Evolutionary conservation across 2,113 vertebrate species (phyloP).

Genomic region (Colossoma macropomum): DNA sequence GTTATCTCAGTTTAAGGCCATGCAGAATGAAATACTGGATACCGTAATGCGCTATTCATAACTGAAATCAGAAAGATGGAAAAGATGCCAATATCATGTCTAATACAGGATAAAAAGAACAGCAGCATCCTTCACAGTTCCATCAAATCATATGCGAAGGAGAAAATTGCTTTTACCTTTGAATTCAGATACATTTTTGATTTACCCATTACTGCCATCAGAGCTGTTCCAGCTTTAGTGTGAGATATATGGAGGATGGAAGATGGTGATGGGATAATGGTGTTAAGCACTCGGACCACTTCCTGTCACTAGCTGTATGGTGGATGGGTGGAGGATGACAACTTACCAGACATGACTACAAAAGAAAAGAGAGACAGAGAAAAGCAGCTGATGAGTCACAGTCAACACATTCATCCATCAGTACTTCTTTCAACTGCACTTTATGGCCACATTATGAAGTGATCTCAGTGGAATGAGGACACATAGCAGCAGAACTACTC

Average conservation of each 20-base stretch:
- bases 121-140: slow-evolving; percentile 14
- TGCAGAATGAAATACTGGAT: neutral
- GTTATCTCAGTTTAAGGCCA: neutral
- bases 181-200: slow-evolving; percentile 56
- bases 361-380: slow-evolving; percentile 81
- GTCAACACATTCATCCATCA: neutral
- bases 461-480: neutral
- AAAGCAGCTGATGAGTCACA: slow-evolving; percentile 66
- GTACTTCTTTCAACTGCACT: neutral
- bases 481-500: neutral
- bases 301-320: slow-evolving; percentile 89
- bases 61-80: neutral
- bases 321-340: slow-evolving; percentile 95
- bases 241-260: slow-evolving; percentile 78
- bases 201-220: slow-evolving; percentile 77
- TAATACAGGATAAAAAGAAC: slow-evolving; percentile 31
- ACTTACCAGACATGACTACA: slow-evolving; percentile 99
- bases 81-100: neutral
- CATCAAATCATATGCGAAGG: slow-evolving; percentile 38
- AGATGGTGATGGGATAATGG: slow-evolving; percentile 82
- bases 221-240: slow-evolving; percentile 16
- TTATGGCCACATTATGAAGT: slow-evolving; percentile 6
- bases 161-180: slow-evolving; percentile 55
- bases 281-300: slow-evolving; percentile 81
- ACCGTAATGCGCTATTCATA: neutral